Evolutionary conservation across 2,888 invertebrate genomes (phyloP), one percentile per base, ranked within the genome.

Genomic region (Acanthosoma haemorrhoidale): DNA sequence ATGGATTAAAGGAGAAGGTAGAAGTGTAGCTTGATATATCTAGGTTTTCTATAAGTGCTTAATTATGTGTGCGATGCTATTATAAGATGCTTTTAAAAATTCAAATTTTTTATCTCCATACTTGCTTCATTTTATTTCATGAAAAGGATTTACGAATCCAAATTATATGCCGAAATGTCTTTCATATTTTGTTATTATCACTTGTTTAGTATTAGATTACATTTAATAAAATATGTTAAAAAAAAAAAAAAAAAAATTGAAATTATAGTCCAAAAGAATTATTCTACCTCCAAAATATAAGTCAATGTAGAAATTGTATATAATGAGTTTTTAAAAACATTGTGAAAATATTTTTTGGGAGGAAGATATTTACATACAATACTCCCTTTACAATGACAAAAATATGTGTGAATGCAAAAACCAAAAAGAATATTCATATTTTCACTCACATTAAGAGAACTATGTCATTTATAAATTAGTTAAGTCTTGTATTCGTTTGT

Each of bases 251-350:
- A 61, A 25, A 63, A 63, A 63, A 21, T 32, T 16, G 29, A 64
- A 38, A 31, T 9, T 64, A 64, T 64, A 43, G 43, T 64, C 43
- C 39, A 64, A 64, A 64, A 60, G 18, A 43, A 64, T 43, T 43
- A 64, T 64, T 64, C 64, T 64, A 64, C 64, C 64, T 64, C 64
- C 64, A 64, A 64, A 64, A 29, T 29, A 43, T 64, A 64, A 64
- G 64, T 64, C 64, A 64, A 31, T n/a, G 64, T 64, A 64, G 38
- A 64, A n/a, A 64, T 39, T 64, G 64, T 64, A 64, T 15, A 64
- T 64, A 64, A 31, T 64, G 64, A 43, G 64, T 64, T 64, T 34
- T 43, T 64, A 64, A 39, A 64, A 39, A 16, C 64, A 29, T 21
- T 41, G 38, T 38, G 29, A 43, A 32, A 18, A 15, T 64, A 64